Evolutionary conservation across 2,888 invertebrate species (phyloP).

Genomic region (Mimumesa dahlbomi): DNA sequence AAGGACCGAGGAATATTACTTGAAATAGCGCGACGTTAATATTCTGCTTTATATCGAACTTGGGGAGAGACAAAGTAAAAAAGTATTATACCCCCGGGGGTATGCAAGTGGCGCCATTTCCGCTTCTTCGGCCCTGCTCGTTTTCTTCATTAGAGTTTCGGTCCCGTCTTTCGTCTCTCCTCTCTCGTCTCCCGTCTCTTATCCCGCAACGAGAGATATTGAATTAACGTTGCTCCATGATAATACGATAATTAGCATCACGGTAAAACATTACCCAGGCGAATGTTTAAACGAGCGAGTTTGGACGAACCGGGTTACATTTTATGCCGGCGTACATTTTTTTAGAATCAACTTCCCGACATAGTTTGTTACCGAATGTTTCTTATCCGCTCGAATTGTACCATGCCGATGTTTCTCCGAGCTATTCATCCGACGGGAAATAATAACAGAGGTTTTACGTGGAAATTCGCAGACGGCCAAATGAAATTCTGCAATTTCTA

Average conservation of each 20-base stretch:
- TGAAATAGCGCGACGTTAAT: conserved; percentile 37
- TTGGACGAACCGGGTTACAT: too few species aligned
- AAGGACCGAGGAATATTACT: conserved; percentile 31
- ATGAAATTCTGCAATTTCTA: background rate
- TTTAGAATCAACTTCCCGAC: too few species aligned
- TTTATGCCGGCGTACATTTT: too few species aligned
- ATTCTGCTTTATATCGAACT: conserved; percentile 48
- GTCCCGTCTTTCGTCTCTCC: too few species aligned
- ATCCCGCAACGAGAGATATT: conserved; percentile 6
- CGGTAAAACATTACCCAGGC: background rate
- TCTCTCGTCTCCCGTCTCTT: too few species aligned
- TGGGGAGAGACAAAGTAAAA: conserved; percentile 34
- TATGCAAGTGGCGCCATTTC: conserved; percentile 45
- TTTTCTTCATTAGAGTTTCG: conserved; percentile 6
- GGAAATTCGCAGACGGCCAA: too few species aligned
- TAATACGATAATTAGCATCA: conserved; percentile 26
- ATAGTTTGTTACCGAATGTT: too few species aligned
- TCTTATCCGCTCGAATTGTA: too few species aligned
- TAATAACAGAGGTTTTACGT: too few species aligned
- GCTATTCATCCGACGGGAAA: too few species aligned
- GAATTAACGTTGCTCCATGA: conserved; percentile 24
- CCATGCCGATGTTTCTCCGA: too few species aligned
- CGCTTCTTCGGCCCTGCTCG: conserved; percentile 9
- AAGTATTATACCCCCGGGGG: conserved; percentile 16
- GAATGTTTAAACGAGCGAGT: background rate